phyloP scores from a whole-genome alignment of 2,888 invertebrate genomes.

The Euplagia quadripunctaria region DNA sequence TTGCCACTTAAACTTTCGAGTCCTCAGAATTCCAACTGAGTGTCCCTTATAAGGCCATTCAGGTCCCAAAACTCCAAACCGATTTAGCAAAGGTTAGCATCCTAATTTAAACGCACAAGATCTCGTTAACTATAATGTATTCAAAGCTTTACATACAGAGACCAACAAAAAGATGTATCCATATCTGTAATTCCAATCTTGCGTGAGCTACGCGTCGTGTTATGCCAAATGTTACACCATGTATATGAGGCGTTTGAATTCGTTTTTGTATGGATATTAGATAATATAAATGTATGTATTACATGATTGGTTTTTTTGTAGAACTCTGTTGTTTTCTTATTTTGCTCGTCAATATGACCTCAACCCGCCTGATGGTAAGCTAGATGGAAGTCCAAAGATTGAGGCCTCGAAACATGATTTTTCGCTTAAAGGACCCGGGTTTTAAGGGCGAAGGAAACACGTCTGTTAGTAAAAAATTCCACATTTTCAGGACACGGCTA shows the following conservation, averaged over 20 bases:
- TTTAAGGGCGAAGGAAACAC: too few relatives aligned
- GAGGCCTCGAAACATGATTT: too few relatives aligned
- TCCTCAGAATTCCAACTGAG: not conserved
- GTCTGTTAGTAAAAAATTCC: too few relatives aligned
- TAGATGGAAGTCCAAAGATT: not conserved
- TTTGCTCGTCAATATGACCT: too few relatives aligned
- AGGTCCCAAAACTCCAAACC: not conserved
- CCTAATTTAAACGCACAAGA: constrained; percentile 12
- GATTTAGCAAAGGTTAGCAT: constrained; percentile 15
- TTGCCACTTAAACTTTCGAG: not conserved
- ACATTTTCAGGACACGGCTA: too few relatives aligned
- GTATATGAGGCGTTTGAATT: constrained; percentile 9
- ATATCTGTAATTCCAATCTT: constrained; percentile 53
- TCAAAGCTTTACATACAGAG: constrained; percentile 12
- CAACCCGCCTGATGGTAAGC: not conserved
- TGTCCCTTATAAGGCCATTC: not conserved
- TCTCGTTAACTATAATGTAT: constrained; percentile 20
- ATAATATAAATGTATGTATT: not conserved
- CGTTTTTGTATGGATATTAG: constrained; percentile 6
- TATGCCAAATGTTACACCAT: constrained; percentile 31
- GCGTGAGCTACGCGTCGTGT: constrained; percentile 41
- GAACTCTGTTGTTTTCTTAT: not conserved
- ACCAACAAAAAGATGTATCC: constrained; percentile 44
- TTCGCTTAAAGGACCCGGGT: too few relatives aligned
- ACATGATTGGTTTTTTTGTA: not conserved